phyloP scores from a whole-genome alignment of 2,797 vertebrate species.

The Leuciscus waleckii region DNA sequence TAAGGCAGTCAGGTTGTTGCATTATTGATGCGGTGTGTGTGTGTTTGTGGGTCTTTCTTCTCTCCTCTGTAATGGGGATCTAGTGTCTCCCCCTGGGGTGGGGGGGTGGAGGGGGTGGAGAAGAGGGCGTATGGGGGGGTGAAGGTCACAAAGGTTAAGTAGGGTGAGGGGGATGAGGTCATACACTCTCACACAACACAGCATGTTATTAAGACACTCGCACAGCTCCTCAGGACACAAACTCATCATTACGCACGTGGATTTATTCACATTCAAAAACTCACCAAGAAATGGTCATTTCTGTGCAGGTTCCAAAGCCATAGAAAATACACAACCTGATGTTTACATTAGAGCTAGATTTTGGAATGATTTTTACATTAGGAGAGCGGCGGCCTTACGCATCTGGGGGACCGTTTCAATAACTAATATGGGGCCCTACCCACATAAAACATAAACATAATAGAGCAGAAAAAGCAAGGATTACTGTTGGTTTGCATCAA shows the following conservation, averaged over 20 bases:
- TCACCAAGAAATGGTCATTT: neutral
- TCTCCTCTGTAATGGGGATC: conserved; percentile 79
- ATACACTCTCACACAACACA: conserved; percentile 59
- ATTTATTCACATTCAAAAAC: conserved; percentile 1
- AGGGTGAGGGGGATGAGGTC: conserved; percentile 70
- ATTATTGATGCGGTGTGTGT: conserved; percentile 77
- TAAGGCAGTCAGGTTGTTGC: conserved; percentile 62
- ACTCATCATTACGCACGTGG: neutral
- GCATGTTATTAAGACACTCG: conserved; percentile 38
- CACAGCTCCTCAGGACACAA: conserved; percentile 52
- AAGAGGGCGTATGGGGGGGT: conserved; percentile 63
- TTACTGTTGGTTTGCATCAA: too few species aligned
- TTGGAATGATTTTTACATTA: neutral
- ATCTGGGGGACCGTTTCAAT: too few species aligned
- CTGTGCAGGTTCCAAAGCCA: neutral
- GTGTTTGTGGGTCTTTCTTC: conserved; percentile 59
- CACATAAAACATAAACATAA: too few species aligned
- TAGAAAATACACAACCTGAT: neutral
- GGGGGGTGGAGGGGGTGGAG: conserved; percentile 38
- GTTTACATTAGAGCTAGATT: neutral
- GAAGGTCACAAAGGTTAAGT: conserved; percentile 82
- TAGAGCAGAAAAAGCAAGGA: too few species aligned
- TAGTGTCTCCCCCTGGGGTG: conserved; percentile 75
- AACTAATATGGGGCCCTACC: too few species aligned
- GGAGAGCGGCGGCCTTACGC: too few species aligned